A percentile compares a stretch with the other conserved stretches of the same genome.
Evolutionary conservation across 2,888 invertebrate species (phyloP).

Genomic region (Drosophila heteroneura): DNA sequence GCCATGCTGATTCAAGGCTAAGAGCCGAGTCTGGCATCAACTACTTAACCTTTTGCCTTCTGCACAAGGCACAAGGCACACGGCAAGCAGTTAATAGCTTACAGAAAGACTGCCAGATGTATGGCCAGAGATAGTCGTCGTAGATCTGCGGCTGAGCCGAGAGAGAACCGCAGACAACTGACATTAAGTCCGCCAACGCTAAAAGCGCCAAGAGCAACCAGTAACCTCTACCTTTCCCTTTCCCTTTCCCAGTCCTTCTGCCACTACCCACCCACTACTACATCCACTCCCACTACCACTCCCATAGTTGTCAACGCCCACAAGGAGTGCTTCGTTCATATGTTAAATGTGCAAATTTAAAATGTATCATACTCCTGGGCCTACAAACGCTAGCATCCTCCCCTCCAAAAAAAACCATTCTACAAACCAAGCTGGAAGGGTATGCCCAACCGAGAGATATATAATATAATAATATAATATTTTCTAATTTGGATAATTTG

Average conservation of each 20-base stretch:
- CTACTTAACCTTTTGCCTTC: slow-evolving; percentile 72
- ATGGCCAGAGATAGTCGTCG: slow-evolving; percentile 18
- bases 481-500: not conserved
- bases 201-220: slow-evolving; percentile 13
- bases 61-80: slow-evolving; percentile 9
- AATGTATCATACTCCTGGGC: slow-evolving; percentile 62
- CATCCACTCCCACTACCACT: slow-evolving; percentile 6
- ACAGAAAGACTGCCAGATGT: not conserved
- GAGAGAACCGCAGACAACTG: slow-evolving; percentile 47
- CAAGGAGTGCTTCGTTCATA: slow-evolving; percentile 35
- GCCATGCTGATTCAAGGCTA: slow-evolving; percentile 73
- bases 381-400: slow-evolving; percentile 18
- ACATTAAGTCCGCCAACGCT: slow-evolving; percentile 59
- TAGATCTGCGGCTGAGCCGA: slow-evolving; percentile 5
- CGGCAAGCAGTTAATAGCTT: slow-evolving; percentile 15
- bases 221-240: not conserved
- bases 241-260: not conserved
- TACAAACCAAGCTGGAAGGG: not conserved
- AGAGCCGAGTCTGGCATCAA: slow-evolving; percentile 48
- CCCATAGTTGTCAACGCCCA: slow-evolving; percentile 49
- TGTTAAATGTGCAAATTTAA: slow-evolving; percentile 64
- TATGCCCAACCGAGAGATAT: not conserved
- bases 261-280: not conserved
- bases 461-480: no score
- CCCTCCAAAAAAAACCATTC: not conserved